Percentiles rank a stretch among this genome's conserved stretches.
phyloP scores from a whole-genome alignment of 2,113 vertebrate genomes.

The Nothoprocta pentlandii region DNA sequence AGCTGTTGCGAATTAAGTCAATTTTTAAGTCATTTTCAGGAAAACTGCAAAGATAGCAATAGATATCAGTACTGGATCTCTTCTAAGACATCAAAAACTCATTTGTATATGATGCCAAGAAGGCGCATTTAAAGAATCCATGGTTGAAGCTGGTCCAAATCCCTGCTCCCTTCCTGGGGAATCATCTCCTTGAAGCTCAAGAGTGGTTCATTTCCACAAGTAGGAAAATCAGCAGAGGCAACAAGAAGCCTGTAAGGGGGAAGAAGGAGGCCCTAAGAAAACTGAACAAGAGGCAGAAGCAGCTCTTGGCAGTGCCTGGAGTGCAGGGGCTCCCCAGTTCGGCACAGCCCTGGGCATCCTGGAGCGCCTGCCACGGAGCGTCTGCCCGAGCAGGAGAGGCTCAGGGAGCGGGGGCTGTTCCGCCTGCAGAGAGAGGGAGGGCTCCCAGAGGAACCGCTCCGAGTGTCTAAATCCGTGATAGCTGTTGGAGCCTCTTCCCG shows the following conservation, averaged over 20 bases:
- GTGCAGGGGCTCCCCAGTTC: too few relatives aligned
- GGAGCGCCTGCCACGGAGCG: not conserved
- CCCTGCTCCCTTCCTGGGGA: not conserved
- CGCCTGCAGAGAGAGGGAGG: not conserved
- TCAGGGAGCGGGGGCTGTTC: not conserved
- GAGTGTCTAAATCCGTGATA: fast-evolving
- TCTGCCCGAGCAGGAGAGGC: not conserved
- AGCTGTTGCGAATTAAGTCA: not conserved
- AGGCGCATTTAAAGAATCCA: not conserved
- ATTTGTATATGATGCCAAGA: not conserved
- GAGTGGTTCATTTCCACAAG: not conserved
- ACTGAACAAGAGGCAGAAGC: not conserved
- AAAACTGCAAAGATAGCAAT: not conserved
- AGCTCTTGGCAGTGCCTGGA: not conserved
- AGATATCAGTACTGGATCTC: not conserved
- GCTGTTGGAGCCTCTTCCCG: not conserved
- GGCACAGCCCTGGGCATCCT: too few relatives aligned
- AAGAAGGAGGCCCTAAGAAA: not conserved
- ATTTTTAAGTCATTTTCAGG: not conserved
- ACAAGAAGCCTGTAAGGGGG: not conserved
- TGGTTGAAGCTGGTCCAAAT: fast-evolving
- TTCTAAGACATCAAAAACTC: not conserved
- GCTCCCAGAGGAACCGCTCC: not conserved
- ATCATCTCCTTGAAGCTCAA: not conserved
- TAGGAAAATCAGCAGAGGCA: not conserved